Percentiles rank a stretch among this genome's conserved stretches.
Conservation (phyloP, 2,113 vertebrate species). For the Origma solitaria region DNA sequence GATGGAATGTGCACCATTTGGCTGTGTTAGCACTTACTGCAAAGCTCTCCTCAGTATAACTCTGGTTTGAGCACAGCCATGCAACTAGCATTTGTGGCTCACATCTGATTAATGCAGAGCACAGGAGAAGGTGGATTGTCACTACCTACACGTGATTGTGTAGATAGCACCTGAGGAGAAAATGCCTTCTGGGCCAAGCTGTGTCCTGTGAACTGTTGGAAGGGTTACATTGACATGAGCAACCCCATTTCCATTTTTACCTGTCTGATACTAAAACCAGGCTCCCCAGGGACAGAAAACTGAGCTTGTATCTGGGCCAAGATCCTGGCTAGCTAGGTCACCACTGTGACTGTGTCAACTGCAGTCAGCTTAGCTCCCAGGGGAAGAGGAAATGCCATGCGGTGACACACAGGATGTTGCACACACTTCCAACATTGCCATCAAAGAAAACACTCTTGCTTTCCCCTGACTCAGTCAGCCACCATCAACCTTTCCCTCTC, state of each 20-base stretch:
- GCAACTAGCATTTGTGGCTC: background rate
- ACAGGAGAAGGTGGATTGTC: background rate
- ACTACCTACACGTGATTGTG: background rate
- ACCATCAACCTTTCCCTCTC: background rate
- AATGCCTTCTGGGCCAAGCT: background rate
- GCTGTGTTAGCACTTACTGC: background rate
- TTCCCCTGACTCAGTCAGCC: rapidly evolving
- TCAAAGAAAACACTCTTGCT: background rate
- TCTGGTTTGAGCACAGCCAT: background rate
- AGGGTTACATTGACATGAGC: background rate
- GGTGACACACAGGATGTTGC: rapidly evolving
- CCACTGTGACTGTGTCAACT: background rate
- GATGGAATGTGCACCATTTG: background rate
- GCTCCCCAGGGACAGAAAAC: background rate
- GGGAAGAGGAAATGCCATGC: background rate
- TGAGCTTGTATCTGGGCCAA: background rate
- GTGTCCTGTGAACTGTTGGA: background rate
- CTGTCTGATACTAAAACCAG: background rate
- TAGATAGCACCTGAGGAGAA: background rate
- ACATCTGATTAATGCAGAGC: background rate
- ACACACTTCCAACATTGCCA: rapidly evolving
- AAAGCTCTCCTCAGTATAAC: background rate
- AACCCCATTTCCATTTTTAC: slow-evolving; percentile 6
- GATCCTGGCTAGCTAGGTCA: background rate
- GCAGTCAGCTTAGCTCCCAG: background rate